Evolutionary conservation across 2,888 invertebrate species (phyloP), one percentile per base, ranked within the genome.

Genomic region (Arrhopalites spinosus): DNA sequence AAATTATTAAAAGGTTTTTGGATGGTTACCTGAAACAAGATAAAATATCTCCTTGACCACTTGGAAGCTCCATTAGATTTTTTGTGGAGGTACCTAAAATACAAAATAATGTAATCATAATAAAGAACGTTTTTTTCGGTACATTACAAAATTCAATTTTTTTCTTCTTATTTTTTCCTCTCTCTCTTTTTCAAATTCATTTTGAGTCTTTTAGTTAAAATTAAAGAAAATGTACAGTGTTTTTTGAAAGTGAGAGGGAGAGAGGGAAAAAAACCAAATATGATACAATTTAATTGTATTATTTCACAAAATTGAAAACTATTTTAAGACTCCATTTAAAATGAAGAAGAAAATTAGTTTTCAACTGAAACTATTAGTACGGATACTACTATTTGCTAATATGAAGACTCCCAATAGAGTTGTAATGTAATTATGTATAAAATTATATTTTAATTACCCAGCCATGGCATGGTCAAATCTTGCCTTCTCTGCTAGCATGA

Each of bases 41-140:
- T 89, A 85, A 93, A 93, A 91, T 92, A 93, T 73, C 93, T 87
- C 70, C 91, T 87, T 85, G 95, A 94, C 96, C 96, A 96, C 86
- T 94, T 95, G 80, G 91, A 91, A 83, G 90, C 92, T 85, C 95
- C 94, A 0, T 93, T 91, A 72, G 93, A 93, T 83, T 92, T 88
- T 86, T 95, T 95, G 87, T 93, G 91, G 78, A 95, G 88, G 86
- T 92, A 92, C n/a, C n/a, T n/a, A n/a, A n/a, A n/a, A n/a, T n/a
- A n/a, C n/a, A n/a, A n/a, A n/a, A n/a, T n/a, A n/a, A n/a, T n/a
- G n/a, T n/a, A n/a, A n/a, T n/a, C n/a, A n/a, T n/a, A n/a, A n/a
- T n/a, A n/a, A n/a, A n/a, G n/a, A n/a, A 69, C 53, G 20, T 56
- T 13, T 47, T 47, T 47, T 47, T n/a, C n/a, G n/a, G 13, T 47